Evolutionary conservation across 2,113 vertebrate species (phyloP), one percentile per base, ranked within the genome.

Genomic region (Salvelinus sp.): DNA sequence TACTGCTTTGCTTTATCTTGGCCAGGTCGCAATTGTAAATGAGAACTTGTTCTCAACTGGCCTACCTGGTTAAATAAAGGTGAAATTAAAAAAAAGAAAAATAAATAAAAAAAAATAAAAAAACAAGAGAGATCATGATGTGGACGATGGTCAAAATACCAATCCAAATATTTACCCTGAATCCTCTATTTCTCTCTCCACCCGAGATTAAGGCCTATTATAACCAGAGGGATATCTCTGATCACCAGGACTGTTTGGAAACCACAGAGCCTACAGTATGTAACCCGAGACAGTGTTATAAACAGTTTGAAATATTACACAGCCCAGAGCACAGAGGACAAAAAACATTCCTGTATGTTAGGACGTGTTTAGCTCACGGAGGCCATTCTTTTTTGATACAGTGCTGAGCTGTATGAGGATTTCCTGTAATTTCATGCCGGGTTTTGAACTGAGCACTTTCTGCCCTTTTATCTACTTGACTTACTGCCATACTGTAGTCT

Each of bases 151-250:
- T 88, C 88, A 86, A 92, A 93, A 92, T 87, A 58, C 78, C 85
- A 85, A 79, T 88, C 86, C 82, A 88, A 92, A 93, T 88, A 91
- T 92, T 91, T 90, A 76, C 3, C 74, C 76, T 1, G 64, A 73
- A 76, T 87, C 86, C 79, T 87, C 77, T 84, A 70, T 77, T 79
- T 86, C 79, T 84, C 82, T 87, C 86, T 74, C 76, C 82, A 33
- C 79, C 83, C 78, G 79, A 86, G 88, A 90, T 89, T 88, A 89
- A 87, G 88, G 89, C 79, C 77, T 79, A 81, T 85, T 88, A 76
- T 72, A 86, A 77, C 76, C 84, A 82, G 77, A 75, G 65, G 78
- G 83, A 85, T 84, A 82, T 82, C 83, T 69, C 30, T 69, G 78
- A 81, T 82, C 79, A 87, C 69, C 16, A 80, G 82, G 64, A 77